Percentiles rank a stretch among this genome's conserved stretches.
Conservation (phyloP, 2,888 invertebrate species). For the Drosophila crucigera region DNA sequence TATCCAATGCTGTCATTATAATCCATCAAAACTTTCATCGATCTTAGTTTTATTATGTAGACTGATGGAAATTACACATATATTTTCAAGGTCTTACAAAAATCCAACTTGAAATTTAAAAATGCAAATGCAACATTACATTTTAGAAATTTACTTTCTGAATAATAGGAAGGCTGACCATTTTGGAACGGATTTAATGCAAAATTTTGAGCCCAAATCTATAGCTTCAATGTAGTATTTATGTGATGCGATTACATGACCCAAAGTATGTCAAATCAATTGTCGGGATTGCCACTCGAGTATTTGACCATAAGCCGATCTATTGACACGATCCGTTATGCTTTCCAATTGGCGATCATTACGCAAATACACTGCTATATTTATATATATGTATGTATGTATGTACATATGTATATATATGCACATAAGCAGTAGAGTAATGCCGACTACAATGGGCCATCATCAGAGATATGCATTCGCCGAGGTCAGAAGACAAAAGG, state of each 20-base stretch:
- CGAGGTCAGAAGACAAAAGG: constrained; percentile 38
- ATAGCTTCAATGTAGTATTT: background rate
- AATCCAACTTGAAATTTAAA: no score
- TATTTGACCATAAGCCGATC: constrained; percentile 11
- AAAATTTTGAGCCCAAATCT: background rate
- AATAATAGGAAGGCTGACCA: background rate
- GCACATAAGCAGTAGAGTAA: constrained; percentile 8
- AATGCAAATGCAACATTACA: background rate
- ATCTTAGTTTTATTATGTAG: background rate
- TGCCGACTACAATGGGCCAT: constrained; percentile 44
- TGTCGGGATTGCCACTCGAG: constrained; percentile 1
- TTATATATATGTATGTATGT: background rate
- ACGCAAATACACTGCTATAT: constrained; percentile 54
- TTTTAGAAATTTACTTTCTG: background rate
- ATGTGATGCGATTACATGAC: background rate
- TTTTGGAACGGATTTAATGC: background rate
- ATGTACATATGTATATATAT: background rate
- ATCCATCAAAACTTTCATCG: background rate
- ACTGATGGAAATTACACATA: background rate
- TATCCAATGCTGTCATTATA: background rate
- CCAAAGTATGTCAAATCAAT: background rate
- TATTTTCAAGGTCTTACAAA: background rate
- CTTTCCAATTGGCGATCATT: constrained; percentile 44
- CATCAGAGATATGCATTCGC: constrained; percentile 9
- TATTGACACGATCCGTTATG: constrained; percentile 10